Conservation (phyloP, 1,140 invertebrate genomes). For the Drosophila mayri region DNA sequence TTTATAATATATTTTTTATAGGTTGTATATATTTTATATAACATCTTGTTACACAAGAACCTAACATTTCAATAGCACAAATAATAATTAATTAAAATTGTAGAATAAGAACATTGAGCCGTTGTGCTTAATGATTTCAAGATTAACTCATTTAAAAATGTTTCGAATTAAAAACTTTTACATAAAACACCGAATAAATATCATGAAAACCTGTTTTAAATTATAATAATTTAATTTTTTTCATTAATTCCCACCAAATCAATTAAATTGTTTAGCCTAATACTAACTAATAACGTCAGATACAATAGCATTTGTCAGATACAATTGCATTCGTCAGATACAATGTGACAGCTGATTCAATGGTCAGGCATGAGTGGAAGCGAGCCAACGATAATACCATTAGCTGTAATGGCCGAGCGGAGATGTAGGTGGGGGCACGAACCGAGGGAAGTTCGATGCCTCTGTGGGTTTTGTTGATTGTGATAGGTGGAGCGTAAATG, state of each 20-base stretch:
- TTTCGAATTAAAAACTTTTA: too few relatives aligned
- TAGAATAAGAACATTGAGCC: background rate
- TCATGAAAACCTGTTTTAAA: too few relatives aligned
- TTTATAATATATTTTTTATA: too few relatives aligned
- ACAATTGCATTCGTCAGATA: background rate
- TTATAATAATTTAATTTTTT: too few relatives aligned
- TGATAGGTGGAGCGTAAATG: conserved; percentile 52
- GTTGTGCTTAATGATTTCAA: too few relatives aligned
- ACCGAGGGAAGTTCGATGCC: conserved; percentile 11
- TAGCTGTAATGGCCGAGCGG: conserved; percentile 32
- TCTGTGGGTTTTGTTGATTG: conserved; percentile 16
- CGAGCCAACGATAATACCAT: conserved; percentile 28
- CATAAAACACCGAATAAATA: too few relatives aligned
- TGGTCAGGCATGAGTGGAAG: conserved; percentile 31
- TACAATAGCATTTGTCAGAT: too few relatives aligned
- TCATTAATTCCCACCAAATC: background rate
- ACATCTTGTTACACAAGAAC: too few relatives aligned
- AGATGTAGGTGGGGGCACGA: conserved; percentile 25
- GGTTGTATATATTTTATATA: too few relatives aligned
- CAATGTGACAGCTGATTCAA: background rate
- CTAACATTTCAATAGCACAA: too few relatives aligned
- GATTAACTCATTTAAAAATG: too few relatives aligned
- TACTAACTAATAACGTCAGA: background rate
- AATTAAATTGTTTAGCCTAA: background rate
- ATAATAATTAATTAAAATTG: too few relatives aligned